Base-by-base conservation (phyloP, 2,113 vertebrate species). In the Corvus moneduloides region DNA sequence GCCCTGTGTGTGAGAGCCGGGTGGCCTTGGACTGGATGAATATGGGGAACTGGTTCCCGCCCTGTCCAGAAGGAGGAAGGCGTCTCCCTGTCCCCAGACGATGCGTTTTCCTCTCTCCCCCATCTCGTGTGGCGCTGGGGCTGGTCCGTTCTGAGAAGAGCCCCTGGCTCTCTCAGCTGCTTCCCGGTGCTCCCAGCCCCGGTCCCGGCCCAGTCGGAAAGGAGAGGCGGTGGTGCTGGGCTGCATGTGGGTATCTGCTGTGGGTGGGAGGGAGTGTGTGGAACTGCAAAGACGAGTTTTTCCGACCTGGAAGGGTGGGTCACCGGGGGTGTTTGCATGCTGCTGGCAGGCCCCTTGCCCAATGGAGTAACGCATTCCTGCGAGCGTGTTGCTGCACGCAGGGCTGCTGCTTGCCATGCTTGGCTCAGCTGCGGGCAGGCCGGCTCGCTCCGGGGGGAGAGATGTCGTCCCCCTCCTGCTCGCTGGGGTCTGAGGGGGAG, bases 331-430 rank as follows among this genome's bases (percentile, higher is more conserved):
- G 86, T 94, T 85, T 91, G 95, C 69, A 46, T 92, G 94, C 90
- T 83, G 73, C 78, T 85, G 95, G 91, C 95, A 97, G 86, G 91
- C 95, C 93, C 96, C 93, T 95, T 95, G 94, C 95, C 94, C 93
- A 80, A 82, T 77, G 83, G 74, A 82, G 93, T 86, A 94, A 82
- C 54, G 5, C 95, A 96, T 92, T 90, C 94, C 69, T 96, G 77
- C 0, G 37, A 91, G 87, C 97, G 0, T 97, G 97, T 96, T 87
- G 76, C 77, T 95, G 96, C 97, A 85, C 0, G 96, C 74, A 16
- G 49, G 0, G 13, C 67, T 77, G 83, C 80, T 75, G 58, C 88
- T 90, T 84, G 81, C 93, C 54, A 30, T 79, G 84, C 91, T 94
- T 72, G 86, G 68, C 43, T 91, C 6, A 24, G 67, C 79, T 83